These are phyloP conservation scores for Fissipunctia ypsillon DNA, from an alignment of 2,888 invertebrate species.

Conservation along the genomic window DNA sequence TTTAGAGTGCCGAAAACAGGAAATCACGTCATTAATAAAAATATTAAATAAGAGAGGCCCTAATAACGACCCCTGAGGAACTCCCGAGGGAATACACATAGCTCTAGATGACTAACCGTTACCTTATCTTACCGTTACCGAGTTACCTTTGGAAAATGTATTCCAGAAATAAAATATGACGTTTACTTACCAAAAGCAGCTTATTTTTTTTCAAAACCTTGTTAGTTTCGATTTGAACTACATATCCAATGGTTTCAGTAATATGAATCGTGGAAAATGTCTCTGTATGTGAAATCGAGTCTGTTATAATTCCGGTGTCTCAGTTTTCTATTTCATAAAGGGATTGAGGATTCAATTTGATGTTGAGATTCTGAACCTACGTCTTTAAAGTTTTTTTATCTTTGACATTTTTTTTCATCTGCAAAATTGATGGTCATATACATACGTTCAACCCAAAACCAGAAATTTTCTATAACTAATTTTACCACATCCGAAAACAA, in stretches of 20 bases:
- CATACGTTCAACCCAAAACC: not conserved
- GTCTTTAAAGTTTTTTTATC: not conserved
- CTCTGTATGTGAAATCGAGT: not conserved
- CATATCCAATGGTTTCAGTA: not conserved
- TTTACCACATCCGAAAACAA: slow-evolving; percentile 10
- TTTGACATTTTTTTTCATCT: too few relatives aligned
- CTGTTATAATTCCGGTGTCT: not conserved
- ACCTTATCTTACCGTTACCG: too few relatives aligned
- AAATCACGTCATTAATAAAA: too few relatives aligned
- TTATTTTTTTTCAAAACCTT: not conserved
- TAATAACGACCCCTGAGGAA: too few relatives aligned
- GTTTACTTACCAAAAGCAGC: not conserved
- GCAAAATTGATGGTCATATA: too few relatives aligned
- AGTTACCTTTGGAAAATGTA: not conserved
- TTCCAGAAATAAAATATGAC: not conserved
- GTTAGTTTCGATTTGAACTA: not conserved
- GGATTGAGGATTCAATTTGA: not conserved
- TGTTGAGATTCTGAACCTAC: not conserved
- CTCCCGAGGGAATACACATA: too few relatives aligned
- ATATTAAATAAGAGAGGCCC: too few relatives aligned
- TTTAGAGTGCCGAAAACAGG: too few relatives aligned
- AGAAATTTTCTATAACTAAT: slow-evolving; percentile 2
- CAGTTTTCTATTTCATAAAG: not conserved
- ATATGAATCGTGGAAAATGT: not conserved
- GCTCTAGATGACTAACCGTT: too few relatives aligned